These are phyloP conservation scores for Zygaena filipendulae DNA, from an alignment of 2,888 invertebrate species.

Conservation along the genomic window DNA sequence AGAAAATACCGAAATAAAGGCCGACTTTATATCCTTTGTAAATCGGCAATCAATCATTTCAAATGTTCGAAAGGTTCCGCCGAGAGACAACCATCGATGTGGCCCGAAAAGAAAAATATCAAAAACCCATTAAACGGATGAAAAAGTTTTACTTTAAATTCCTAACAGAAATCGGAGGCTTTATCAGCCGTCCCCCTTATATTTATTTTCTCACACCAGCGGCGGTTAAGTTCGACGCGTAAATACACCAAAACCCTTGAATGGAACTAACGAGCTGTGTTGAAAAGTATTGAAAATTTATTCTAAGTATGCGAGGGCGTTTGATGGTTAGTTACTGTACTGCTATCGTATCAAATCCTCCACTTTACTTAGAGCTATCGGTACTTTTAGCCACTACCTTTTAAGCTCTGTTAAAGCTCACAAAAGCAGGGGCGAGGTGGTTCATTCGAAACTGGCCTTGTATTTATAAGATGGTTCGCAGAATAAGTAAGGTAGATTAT, in stretches of 20 bases:
- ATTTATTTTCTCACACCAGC: too few species aligned
- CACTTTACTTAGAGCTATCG: constrained; percentile 25
- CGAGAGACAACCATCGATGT: constrained; percentile 28
- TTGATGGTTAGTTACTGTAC: constrained; percentile 57
- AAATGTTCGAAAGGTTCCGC: too few species aligned
- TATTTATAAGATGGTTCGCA: constrained; percentile 28
- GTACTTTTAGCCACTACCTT: not conserved
- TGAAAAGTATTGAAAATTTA: constrained; percentile 61
- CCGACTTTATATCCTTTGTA: too few species aligned
- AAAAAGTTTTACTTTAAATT: too few species aligned
- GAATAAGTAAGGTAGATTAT: constrained; percentile 44
- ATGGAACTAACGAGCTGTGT: constrained; percentile 54
- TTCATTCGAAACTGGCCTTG: constrained; percentile 16
- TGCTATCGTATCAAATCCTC: constrained; percentile 29
- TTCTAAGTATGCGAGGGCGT: constrained; percentile 53
- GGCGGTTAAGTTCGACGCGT: constrained; percentile 32
- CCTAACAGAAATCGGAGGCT: too few species aligned
- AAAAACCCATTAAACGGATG: constrained; percentile 49
- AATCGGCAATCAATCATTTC: constrained; percentile 26
- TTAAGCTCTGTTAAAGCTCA: constrained; percentile 7
- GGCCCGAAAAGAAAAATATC: constrained; percentile 37
- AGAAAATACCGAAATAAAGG: too few species aligned
- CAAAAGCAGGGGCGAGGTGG: constrained; percentile 3
- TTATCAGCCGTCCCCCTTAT: too few species aligned
- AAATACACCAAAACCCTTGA: constrained; percentile 39